These are phyloP conservation scores for Elymnias hypermnestra DNA, from an alignment of 1,140 invertebrate species.

Conservation along the genomic window DNA sequence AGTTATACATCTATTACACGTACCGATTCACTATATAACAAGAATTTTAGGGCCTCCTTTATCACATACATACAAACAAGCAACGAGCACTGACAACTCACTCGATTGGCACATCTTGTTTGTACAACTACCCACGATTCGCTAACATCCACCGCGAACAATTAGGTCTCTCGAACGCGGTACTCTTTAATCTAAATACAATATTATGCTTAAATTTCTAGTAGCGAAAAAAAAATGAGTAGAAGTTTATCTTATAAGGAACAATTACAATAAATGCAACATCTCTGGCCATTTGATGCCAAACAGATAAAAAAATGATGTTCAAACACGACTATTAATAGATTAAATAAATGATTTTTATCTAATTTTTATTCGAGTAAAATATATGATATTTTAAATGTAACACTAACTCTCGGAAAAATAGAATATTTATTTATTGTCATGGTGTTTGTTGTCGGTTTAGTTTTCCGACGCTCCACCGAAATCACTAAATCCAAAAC, in stretches of 20 bases:
- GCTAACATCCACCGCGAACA: background rate
- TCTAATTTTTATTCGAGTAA: conserved; percentile 11
- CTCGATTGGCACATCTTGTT: conserved; percentile 14
- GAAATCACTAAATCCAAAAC: no score
- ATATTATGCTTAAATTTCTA: conserved; percentile 42
- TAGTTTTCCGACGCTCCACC: conserved; percentile 6
- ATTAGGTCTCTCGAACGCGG: conserved; percentile 7
- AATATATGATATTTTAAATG: conserved; percentile 13
- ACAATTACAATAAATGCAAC: conserved; percentile 55
- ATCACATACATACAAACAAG: conserved; percentile 22
- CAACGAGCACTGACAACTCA: conserved; percentile 10
- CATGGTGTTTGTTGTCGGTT: conserved; percentile 45
- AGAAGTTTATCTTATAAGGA: conserved; percentile 35
- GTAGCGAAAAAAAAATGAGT: conserved; percentile 43
- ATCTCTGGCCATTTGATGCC: conserved; percentile 28
- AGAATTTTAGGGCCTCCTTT: conserved; percentile 21
- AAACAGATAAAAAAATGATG: conserved; percentile 17
- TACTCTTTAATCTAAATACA: conserved; percentile 33
- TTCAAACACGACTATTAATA: no score
- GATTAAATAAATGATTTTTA: no score
- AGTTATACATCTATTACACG: no score
- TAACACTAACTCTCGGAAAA: conserved; percentile 34
- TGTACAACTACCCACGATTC: conserved; percentile 5
- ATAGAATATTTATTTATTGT: conserved; percentile 66
- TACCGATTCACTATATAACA: conserved; percentile 1